phyloP scores from a whole-genome alignment of 37 sponge, comb jelly and placozoan genomes.

The Eunapius fragilis region DNA sequence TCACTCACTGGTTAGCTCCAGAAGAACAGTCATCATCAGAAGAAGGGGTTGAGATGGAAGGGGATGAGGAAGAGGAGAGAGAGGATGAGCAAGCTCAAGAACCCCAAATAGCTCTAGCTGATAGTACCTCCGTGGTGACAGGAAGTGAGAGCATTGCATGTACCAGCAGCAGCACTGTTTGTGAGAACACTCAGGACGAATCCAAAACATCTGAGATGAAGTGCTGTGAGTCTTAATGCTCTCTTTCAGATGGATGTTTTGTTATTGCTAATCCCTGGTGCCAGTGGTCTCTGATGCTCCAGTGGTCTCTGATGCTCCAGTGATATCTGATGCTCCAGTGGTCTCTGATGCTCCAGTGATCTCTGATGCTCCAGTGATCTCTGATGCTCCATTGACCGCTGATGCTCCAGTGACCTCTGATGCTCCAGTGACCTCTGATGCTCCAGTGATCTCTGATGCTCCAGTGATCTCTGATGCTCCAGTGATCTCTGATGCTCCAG shows the following conservation, averaged over 20 bases:
- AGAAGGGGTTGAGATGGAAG: constrained; percentile 30
- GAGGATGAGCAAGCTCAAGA: background rate
- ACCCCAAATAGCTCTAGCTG: background rate
- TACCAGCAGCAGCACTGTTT: no score
- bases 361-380: background rate
- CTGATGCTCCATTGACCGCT: background rate
- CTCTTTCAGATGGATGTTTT: background rate
- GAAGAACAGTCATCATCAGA: constrained; percentile 8
- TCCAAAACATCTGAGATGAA: background rate
- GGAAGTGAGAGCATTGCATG: background rate
- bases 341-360: background rate
- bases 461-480: background rate
- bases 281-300: background rate
- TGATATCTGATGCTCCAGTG: background rate
- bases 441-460: background rate
- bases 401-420: background rate
- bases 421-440: background rate
- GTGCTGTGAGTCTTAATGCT: background rate
- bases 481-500: background rate
- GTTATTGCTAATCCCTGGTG: no score
- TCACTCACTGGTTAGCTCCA: background rate
- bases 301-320: background rate
- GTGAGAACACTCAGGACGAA: background rate
- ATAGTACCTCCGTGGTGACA: background rate
- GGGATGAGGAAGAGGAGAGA: constrained; percentile 1